phyloP scores from a whole-genome alignment of 2,888 invertebrate genomes.

The Diarsia rubi region DNA sequence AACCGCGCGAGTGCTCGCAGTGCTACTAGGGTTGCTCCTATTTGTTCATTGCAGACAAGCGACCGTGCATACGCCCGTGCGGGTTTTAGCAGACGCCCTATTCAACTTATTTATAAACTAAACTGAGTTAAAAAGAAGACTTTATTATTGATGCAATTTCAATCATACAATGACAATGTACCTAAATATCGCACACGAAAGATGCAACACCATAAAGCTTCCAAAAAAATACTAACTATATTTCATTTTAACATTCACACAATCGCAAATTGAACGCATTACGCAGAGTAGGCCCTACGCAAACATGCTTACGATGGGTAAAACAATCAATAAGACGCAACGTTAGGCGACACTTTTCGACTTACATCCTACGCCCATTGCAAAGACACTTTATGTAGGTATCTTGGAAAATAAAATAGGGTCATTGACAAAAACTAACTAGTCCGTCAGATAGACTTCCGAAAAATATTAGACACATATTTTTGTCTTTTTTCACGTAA shows the following conservation, averaged over 20 bases:
- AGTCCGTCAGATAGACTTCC: no score
- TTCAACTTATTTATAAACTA: background rate
- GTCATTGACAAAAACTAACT: no score
- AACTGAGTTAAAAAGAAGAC: background rate
- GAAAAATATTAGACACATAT: no score
- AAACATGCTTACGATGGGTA: background rate
- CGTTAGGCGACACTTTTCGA: background rate
- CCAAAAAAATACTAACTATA: background rate
- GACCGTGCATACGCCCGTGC: background rate
- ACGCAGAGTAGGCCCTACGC: background rate
- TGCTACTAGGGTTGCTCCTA: background rate
- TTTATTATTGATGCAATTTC: background rate
- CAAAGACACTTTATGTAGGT: no score
- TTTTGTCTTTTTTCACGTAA: no score
- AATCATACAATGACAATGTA: background rate
- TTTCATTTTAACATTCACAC: background rate
- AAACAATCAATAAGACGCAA: background rate
- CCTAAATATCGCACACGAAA: background rate
- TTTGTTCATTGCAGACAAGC: background rate
- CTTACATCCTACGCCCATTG: background rate
- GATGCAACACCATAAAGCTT: no score
- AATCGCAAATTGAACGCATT: background rate
- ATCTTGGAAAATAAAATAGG: no score
- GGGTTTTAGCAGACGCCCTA: background rate
- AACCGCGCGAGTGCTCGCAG: background rate